Conservation (phyloP, 2,113 vertebrate species). For the Zapornia atra region DNA sequence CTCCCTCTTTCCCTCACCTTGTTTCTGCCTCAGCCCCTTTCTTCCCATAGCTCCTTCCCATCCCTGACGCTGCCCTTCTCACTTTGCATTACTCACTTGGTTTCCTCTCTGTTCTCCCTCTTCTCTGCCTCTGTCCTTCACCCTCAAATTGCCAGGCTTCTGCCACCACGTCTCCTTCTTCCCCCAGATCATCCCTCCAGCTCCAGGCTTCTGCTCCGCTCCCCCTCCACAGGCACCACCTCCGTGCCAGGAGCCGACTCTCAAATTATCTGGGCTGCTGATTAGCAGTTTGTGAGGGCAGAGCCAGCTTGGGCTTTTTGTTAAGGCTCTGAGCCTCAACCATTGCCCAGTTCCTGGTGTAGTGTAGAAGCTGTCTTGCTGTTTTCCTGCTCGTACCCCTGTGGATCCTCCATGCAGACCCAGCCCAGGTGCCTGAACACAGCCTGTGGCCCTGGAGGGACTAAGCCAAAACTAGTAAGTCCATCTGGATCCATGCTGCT, state of each 20-base stretch:
- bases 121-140: not conserved
- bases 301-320: not conserved
- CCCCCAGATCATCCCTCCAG: not conserved
- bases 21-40: not conserved
- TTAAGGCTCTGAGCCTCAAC: not conserved
- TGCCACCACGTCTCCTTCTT: not conserved
- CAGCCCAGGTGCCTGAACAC: not conserved
- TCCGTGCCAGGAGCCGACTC: not conserved
- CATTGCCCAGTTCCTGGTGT: not conserved
- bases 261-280: slow-evolving; percentile 27
- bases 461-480: not conserved
- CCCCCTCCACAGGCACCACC: not conserved
- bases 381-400: not conserved
- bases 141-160: not conserved
- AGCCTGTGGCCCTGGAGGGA: not conserved
- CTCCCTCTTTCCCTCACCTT: not conserved
- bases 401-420: not conserved
- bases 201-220: not conserved
- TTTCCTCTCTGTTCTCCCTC: not conserved
- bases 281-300: slow-evolving; percentile 11
- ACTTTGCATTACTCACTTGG: not conserved
- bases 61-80: not conserved
- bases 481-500: not conserved
- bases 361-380: not conserved
- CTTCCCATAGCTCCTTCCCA: not conserved